Base-by-base conservation (phyloP, 2,797 vertebrate species). In the Sebastes diaconus region DNA sequence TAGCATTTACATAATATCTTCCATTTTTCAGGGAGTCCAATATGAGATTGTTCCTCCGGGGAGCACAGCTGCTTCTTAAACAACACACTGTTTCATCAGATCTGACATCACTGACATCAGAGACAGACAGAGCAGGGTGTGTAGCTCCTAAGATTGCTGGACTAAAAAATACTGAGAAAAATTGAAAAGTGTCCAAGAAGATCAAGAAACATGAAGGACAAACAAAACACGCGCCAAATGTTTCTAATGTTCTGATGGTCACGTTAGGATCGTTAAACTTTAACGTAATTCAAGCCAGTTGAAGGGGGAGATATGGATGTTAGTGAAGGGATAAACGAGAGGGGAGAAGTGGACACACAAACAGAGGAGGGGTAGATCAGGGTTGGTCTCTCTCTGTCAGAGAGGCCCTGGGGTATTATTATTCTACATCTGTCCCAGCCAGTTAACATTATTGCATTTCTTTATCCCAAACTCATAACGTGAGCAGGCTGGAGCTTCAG, bases 31-130 rank as follows among this genome's bases (percentile, higher is more conserved):
- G 34, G 8, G 25, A 64, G 61, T 64, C 60, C 20, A 58, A 12
- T 25, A 25, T 74, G 18, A 81, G 46, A 55, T 20, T 46, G 39
- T 36, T 61, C 46, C 67, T 68, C 36, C 1, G 2, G 71, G 77
- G 67, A 87, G 54, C 82, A 86, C 89, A 94, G 91, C 91, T 93
- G 92, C 74, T 78, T 74, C 63, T 84, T 57, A 72, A 89, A 93
- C 85, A 91, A 91, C 74, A 52, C 52, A 24, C 27, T 32, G 32
- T 65, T 88, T 90, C 80, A 88, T 84, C 72, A 85, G 18, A 73
- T 27, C 68, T 84, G 79, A 90, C 74, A 66, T 88, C 79, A 91
- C 29, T 20, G 29, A 81, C 65, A 75, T 75, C 3, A 76, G 60
- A 83, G 73, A 80, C 27, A 32, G 67, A 65, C 22, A 29, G 59